A percentile compares a stretch with the other conserved stretches of the same genome.
phyloP scores from a whole-genome alignment of 2,113 vertebrate genomes.

The Plestiodon gilberti region DNA sequence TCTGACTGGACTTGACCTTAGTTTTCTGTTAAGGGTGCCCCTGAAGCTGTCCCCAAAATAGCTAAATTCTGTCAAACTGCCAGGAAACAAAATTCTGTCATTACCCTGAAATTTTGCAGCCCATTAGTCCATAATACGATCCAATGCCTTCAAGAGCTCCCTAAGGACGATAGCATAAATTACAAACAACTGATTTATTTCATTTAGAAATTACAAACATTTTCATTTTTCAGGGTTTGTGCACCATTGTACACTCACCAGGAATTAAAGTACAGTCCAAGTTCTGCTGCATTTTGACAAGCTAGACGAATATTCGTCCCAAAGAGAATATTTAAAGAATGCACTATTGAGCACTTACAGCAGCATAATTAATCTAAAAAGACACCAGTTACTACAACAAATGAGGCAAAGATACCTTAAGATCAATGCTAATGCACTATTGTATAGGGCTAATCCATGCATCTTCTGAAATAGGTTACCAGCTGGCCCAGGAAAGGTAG shows the following conservation, averaged over 20 bases:
- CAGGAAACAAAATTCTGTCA: constrained; percentile 66
- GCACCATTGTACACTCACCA: neutral
- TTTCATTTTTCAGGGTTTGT: constrained; percentile 5
- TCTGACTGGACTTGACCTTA: constrained; percentile 67
- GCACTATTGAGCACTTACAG: neutral
- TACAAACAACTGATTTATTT: constrained; percentile 43
- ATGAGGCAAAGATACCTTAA: neutral
- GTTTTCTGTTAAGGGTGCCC: constrained; percentile 54
- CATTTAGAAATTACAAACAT: constrained; percentile 10
- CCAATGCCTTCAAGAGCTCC: constrained; percentile 52
- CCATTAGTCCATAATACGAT: constrained; percentile 62
- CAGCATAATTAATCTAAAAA: neutral
- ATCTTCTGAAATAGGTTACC: neutral
- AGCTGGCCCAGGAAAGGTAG: neutral
- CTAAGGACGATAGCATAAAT: constrained; percentile 30
- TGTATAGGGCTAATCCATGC: neutral
- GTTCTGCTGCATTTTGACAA: constrained; percentile 9
- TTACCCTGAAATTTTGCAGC: constrained; percentile 67
- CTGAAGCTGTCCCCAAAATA: constrained; percentile 58
- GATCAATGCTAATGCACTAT: neutral
- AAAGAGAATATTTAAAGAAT: constrained; percentile 13
- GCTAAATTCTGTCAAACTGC: constrained; percentile 55
- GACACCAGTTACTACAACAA: neutral
- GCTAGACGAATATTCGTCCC: constrained; percentile 9
- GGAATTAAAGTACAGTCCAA: constrained; percentile 9